Percentiles rank a stretch among this genome's conserved stretches.
These are phyloP conservation scores for Yponomeuta malinellus DNA, from an alignment of 2,888 invertebrate species.

Conservation along the genomic window DNA sequence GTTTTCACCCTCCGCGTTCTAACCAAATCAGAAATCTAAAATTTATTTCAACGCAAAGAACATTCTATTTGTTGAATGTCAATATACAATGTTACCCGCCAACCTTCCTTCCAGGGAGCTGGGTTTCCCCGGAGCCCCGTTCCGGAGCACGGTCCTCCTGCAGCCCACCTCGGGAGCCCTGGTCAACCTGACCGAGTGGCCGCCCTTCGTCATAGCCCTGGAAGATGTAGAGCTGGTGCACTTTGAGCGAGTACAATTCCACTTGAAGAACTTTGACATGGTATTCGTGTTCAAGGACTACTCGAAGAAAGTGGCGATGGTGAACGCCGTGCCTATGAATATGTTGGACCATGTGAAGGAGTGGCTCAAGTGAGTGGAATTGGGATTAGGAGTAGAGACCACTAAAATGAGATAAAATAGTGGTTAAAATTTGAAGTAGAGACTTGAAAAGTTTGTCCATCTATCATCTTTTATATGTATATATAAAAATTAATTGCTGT, in stretches of 20 bases:
- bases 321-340: conserved; percentile 99
- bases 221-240: conserved; percentile 99
- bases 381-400: background rate
- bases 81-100: too few relatives aligned
- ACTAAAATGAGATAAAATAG: background rate
- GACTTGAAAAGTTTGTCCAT: too few relatives aligned
- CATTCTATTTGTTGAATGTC: too few relatives aligned
- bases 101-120: conserved; percentile 80
- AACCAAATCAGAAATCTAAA: too few relatives aligned
- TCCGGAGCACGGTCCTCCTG: conserved; percentile 94
- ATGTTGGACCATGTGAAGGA: conserved; percentile 99
- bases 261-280: conserved; percentile 99
- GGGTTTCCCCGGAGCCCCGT: conserved; percentile 98
- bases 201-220: conserved; percentile 97
- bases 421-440: too few relatives aligned
- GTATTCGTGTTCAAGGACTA: conserved; percentile 99
- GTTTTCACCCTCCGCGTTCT: too few relatives aligned
- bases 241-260: conserved; percentile 99
- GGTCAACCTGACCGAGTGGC: conserved; percentile 98
- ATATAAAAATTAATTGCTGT: too few relatives aligned
- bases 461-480: too few relatives aligned
- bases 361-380: conserved; percentile 93
- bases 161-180: conserved; percentile 99
- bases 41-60: too few relatives aligned
- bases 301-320: conserved; percentile 93